Evolutionary conservation across 1,140 invertebrate genomes (phyloP), one percentile per base, ranked within the genome.

Genomic region (Cyclargus thomasi): DNA sequence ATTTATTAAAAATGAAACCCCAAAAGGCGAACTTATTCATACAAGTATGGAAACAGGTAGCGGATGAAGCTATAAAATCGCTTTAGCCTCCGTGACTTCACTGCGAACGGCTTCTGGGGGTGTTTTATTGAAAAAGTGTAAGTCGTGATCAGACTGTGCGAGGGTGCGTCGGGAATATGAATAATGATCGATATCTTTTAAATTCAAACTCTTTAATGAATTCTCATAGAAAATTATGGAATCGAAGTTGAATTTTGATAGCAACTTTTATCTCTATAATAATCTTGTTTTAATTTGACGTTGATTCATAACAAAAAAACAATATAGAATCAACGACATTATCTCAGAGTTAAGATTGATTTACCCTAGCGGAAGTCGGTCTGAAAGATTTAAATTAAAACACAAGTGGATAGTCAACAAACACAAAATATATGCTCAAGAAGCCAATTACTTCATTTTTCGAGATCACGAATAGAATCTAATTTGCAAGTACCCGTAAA

Each of bases 41-140:
- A 47, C 14, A 47, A 47, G 39, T 47, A 11, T 11, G 39, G 14
- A 67, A 35, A 71, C 80, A 85, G 83, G 81, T 84, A 85, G 69
- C 71, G 80, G 80, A 85, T 85, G 83, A 87, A 90, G 84, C 86
- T 87, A 85, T 86, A 87, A 88, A 88, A 88, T 85, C 81, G 83
- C 75, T 85, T 77, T 74, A 68, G 73, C 66, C 76, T 83, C 76
- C 86, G 86, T 88, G 86, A 90, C 86, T 78, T 75, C 72, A 86
- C 79, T 89, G 65, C 73, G 77, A 86, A 80, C 73, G 76, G 70
- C 69, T 76, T 79, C 77, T 69, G 67, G 75, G 85, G 82, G 80
- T 83, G 82, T 85, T 90, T 90, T 90, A 88, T 88, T 90, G 85
- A 88, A 90, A 90, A 90, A 90, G 78, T 90, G 81, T 63, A 74